Base-by-base conservation (phyloP, 2,797 vertebrate species). In the Oophaga sylvatica region DNA sequence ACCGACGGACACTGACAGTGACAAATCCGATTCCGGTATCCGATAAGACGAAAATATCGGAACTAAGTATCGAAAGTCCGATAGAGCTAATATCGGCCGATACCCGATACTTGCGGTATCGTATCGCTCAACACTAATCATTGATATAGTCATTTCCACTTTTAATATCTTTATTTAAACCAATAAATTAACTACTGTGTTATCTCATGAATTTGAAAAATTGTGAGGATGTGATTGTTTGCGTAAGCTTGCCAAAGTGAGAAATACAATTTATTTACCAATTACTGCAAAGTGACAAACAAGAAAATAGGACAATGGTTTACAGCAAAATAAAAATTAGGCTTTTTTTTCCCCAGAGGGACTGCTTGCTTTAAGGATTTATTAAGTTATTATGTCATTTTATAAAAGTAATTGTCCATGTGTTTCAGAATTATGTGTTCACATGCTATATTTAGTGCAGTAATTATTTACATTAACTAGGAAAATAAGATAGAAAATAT, bases 251-350 rank as follows among this genome's bases (percentile, higher is more conserved):
- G 53, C 56, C 75, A 83, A 75, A 35, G 29, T 83, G 9, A 60
- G 26, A 45, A 71, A 83, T 83, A 71, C 81, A 83, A 73, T 83
- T 57, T 82, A 82, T 73, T 83, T 83, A 83, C 68, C 68, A 83
- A 83, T 83, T 83, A 83, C 57, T 62, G 31, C 11, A 81, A 83
- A 83, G 75, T 75, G 53, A 62, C 57, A 75, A 60, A 59, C 68
- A 83, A 56, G 56, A 41, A 75, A 73, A 56, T 45, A n/a, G 57
- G 12, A 53, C 20, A 60, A 60, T 7, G 29, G 41, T 60, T 31
- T 75, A 75, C 15, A n/a, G 20, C 56, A 41, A 83, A 60, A 59
- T 41, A 83, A 57, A 68, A 83, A 73, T 13, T 83, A 60, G 12
- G 57, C 22, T 45, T 60, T 7, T 75, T 31, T 26, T 19, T 41